A percentile compares a stretch with the other conserved stretches of the same genome.
These are phyloP conservation scores for Potorous gilbertii DNA, from an alignment of 2,797 vertebrate species.

Conservation along the genomic window DNA sequence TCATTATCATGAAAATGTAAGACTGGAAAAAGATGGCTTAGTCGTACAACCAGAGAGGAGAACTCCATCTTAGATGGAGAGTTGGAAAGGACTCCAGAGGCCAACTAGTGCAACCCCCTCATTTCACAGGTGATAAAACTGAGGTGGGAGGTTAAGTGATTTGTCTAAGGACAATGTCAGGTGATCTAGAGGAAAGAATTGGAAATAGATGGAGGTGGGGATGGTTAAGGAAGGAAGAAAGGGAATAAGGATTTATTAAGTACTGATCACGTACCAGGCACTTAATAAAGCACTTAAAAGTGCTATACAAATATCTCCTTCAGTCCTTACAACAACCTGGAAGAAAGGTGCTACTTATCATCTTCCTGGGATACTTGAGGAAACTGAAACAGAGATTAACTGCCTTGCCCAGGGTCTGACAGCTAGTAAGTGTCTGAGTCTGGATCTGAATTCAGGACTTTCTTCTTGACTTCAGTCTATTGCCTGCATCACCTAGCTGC, in stretches of 20 bases:
- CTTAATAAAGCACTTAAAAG: neutral
- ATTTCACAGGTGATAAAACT: neutral
- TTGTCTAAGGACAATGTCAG: too few relatives aligned
- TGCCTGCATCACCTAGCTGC: neutral
- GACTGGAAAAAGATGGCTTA: neutral
- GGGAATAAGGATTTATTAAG: neutral
- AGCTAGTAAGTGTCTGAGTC: neutral
- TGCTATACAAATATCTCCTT: neutral
- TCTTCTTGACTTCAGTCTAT: neutral
- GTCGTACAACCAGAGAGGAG: neutral
- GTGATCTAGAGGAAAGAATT: neutral
- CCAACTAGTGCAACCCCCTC: neutral
- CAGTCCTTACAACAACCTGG: neutral
- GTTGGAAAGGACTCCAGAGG: neutral
- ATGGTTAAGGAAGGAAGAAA: neutral
- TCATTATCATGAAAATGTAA: neutral
- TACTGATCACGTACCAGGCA: neutral
- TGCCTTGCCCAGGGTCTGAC: neutral
- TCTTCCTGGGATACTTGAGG: neutral
- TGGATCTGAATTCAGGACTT: neutral
- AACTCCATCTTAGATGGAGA: neutral
- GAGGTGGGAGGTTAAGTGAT: neutral
- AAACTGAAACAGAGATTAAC: neutral
- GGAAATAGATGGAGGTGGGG: neutral
- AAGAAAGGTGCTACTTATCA: neutral